Base-by-base conservation (phyloP, 1,140 invertebrate species). In the Drosophila ohnishii region DNA sequence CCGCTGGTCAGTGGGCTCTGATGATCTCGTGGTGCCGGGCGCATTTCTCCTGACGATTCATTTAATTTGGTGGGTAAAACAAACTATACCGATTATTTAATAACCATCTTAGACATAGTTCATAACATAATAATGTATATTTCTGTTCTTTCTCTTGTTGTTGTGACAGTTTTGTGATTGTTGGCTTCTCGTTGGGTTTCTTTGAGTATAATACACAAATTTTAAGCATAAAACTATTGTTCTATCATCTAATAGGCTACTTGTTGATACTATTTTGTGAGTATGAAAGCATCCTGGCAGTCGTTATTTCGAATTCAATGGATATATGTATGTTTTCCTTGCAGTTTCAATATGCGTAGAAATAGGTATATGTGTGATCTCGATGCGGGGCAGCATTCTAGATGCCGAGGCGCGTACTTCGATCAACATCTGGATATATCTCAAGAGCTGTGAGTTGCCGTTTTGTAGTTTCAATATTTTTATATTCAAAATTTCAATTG, bases 1-100 rank as follows among this genome's bases (percentile, higher is more conserved):
- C 78, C 94, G 97, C 74, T 98, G 97, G 97, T 95, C 95, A 80
- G 96, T 97, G 72, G 97, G 96, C 75, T 97, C 96, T 65, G 97
- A 98, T 92, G 97, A 98, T 93, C 93, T 98, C 55, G 96, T 97
- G 61, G 95, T 97, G 14, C 96, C 97, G 19, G 96, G 95, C 16
- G 93, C 94, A 64, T 95, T 97, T 88, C 93, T 97, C 5, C 94
- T 96, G 82, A 90, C 95, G 45, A 91, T 97, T 45, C 96, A 97
- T 92, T 92, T 95, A 39, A 93, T 95, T 90, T 97, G 97, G 97
- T 97, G 91, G 94, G 94, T 66, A 55, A 3, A 11, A 1, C 30
- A 13, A 1, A 11, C 13, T 10, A 14, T 22, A 9, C 0, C 2
- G 2, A 22, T 5, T 19, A 7, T 30, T 16, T 5, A 47, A 28